Base-by-base conservation (phyloP, 2,797 vertebrate species). In the Sebastolobus alascanus region DNA sequence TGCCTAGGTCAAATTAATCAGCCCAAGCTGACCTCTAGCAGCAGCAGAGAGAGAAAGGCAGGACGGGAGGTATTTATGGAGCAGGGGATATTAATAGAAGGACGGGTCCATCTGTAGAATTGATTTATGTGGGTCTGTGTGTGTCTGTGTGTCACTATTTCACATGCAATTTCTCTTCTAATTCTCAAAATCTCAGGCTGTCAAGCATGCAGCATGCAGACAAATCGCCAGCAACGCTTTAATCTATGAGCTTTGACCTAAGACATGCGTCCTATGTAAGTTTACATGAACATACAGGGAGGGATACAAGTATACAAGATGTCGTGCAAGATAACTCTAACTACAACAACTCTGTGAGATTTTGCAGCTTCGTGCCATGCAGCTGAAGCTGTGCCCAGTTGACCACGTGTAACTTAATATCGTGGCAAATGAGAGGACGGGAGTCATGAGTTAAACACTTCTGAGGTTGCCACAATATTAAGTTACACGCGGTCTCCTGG, bases 41-140 rank as follows among this genome's bases (percentile, higher is more conserved):
- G 79, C 69, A 20, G 43, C 18, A 54, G 35, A 81, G 71, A 77
- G 78, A 72, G 89, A 82, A 79, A 79, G 68, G 79, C 83, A 72
- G 84, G 83, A 84, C 64, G 75, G 29, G 84, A 60, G 63, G 83
- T 95, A 93, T 96, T 96, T 93, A 77, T 92, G 86, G 87, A 92
- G 69, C 73, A 13, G 18, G 6, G n/a, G 68, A 87, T 96, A 94
- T 90, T 93, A 92, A 93, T 95, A 95, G 94, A 81, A 22, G 27
- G 54, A 89, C 82, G 56, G 52, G 68, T 75, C 84, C 78, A 90
- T 94, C 84, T 89, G 86, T 87, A 58, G 60, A 77, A 91, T 93
- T 89, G 90, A 92, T 94, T 88, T 76, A 66, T 86, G 67, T 85
- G 70, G 54, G 46, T 79, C 71, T 68, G 63, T 76, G 55, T 75